phyloP scores from a whole-genome alignment of 2,888 invertebrate genomes.

The Ptilodon capucinus region DNA sequence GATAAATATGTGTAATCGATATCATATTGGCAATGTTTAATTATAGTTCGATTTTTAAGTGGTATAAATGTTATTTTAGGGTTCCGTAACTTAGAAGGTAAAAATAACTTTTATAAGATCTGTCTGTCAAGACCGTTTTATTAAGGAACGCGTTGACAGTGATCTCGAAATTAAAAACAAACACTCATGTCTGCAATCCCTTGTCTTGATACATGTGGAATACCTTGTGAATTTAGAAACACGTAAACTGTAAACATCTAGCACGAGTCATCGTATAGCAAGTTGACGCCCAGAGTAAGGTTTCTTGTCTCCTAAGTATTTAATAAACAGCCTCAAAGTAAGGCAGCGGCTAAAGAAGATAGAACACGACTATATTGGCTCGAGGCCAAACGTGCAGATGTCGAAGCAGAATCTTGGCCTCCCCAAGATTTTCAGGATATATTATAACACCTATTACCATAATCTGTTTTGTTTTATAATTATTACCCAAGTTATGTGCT shows the following conservation, averaged over 20 bases:
- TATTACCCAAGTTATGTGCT: conserved; percentile 40
- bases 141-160: too few relatives aligned
- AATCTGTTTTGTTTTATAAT: conserved; percentile 48
- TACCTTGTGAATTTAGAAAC: too few relatives aligned
- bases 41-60: background rate
- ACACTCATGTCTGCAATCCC: too few relatives aligned
- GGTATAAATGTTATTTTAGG: too few relatives aligned
- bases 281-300: too few relatives aligned
- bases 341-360: conserved; percentile 31
- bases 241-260: too few relatives aligned
- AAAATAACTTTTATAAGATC: too few relatives aligned
- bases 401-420: conserved; percentile 51
- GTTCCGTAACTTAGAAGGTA: too few relatives aligned
- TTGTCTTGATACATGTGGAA: too few relatives aligned
- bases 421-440: conserved; percentile 31
- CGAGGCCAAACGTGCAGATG: conserved; percentile 49
- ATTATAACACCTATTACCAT: conserved; percentile 57
- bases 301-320: conserved; percentile 21
- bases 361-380: conserved; percentile 41
- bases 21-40: background rate
- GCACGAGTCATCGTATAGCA: too few relatives aligned
- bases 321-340: conserved; percentile 32
- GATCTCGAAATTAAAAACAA: too few relatives aligned
- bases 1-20: conserved; percentile 3
- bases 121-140: too few relatives aligned